Conservation (phyloP, 2,113 vertebrate species). For the Engraulis encrasicolus region DNA sequence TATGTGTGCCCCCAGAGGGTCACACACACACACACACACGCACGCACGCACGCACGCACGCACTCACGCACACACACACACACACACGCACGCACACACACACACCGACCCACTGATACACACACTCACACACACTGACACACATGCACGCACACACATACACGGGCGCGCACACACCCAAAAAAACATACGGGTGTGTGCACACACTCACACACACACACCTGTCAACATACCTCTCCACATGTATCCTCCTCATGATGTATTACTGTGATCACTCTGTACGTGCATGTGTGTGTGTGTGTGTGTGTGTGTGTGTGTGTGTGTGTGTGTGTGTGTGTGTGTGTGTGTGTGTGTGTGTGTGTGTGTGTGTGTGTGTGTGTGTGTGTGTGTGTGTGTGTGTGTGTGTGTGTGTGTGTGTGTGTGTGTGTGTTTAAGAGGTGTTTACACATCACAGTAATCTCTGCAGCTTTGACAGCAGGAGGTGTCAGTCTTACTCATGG, state of each 20-base stretch:
- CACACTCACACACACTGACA: neutral
- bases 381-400: slow-evolving; percentile 33
- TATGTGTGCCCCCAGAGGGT: neutral
- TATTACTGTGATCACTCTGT: too few relatives aligned
- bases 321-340: slow-evolving; percentile 29
- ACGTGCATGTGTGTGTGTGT: too few relatives aligned
- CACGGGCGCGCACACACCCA: too few relatives aligned
- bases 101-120: neutral
- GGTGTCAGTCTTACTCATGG: neutral
- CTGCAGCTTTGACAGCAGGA: slow-evolving; percentile 1
- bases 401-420: neutral
- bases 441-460: slow-evolving; percentile 31
- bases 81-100: slow-evolving; percentile 16
- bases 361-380: slow-evolving; percentile 24
- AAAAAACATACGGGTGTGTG: too few relatives aligned
- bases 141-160: slow-evolving; percentile 18
- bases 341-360: slow-evolving; percentile 35
- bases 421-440: slow-evolving; percentile 10
- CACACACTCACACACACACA: slow-evolving; percentile 13
- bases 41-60: slow-evolving; percentile 20
- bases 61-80: too few relatives aligned
- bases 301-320: neutral
- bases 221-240: neutral
- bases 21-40: neutral
- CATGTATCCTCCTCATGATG: neutral